These are phyloP conservation scores for Centruroides sculpturatus DNA, from an alignment of 1,140 invertebrate genomes.

Conservation along the genomic window DNA sequence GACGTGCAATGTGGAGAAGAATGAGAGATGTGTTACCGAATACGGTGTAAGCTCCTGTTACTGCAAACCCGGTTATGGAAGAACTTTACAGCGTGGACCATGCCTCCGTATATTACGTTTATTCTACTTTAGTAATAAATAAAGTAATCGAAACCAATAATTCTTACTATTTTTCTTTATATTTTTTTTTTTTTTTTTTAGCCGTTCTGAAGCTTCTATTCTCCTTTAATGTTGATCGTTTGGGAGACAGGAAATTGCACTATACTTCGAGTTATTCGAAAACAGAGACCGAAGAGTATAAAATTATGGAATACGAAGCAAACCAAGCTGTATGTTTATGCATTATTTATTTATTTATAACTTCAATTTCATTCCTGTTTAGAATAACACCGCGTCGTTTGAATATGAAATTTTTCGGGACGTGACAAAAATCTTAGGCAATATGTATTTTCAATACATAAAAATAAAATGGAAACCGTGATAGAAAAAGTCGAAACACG, in stretches of 20 bases:
- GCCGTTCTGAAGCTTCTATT: conserved; percentile 58
- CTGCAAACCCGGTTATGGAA: conserved; percentile 68
- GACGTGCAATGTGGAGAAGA: conserved; percentile 73
- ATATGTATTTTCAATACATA: no score
- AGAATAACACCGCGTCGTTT: no score
- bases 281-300: conserved; percentile 60
- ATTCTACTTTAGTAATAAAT: not conserved
- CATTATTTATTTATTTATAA: no score
- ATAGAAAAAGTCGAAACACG: no score
- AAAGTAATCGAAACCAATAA: not conserved
- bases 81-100: conserved; percentile 55
- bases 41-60: conserved; percentile 80
- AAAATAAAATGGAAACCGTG: no score
- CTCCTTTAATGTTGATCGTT: conserved; percentile 61
- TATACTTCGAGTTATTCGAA: conserved; percentile 50
- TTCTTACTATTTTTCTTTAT: not conserved
- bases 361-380: no score
- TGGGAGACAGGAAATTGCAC: conserved; percentile 46
- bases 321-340: conserved; percentile 48
- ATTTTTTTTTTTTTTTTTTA: conserved; percentile 19
- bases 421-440: no score
- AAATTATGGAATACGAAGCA: conserved; percentile 65
- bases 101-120: conserved; percentile 46
- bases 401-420: no score
- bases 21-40: conserved; percentile 75